Evolutionary conservation across 2,113 vertebrate genomes (phyloP), one percentile per base, ranked within the genome.

Genomic region (Poeciliopsis occidentalis): DNA sequence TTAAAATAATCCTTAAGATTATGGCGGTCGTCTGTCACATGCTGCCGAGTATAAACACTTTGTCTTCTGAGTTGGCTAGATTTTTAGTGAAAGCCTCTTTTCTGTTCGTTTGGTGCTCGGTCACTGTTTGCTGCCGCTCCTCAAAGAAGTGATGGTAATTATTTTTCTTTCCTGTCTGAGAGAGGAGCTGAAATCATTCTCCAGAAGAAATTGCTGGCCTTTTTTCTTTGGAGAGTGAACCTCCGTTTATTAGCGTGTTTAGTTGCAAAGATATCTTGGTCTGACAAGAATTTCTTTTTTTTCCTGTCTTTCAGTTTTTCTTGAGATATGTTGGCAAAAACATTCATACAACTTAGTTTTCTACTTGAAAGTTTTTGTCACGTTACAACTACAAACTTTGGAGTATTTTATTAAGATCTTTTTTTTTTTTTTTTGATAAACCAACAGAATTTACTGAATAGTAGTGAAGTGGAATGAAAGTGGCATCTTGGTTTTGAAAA

Each of bases 181-280:
- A 75, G 75, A 75, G 30, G 24, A 77, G 71, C 71, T 78, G 69
- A 89, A 83, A 74, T 91, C 75, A 75, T 86, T 79, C 83, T 73
- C 64, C 13, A 31, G 73, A 60, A 69, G 66, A 83, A 83, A 86
- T 83, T 64, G 66, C 81, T 79, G 69, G 64, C 69, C 69, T 83
- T 91, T 83, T 86, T 86, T 65, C 80, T 78, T 68, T 73, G 31
- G 31, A 67, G 60, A 79, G 76, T 71, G 73, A 83, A 86, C 75
- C 67, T 54, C 31, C 68, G 60, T 75, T 71, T 67, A 64, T 67
- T 71, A 31, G 12, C 64, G 71, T 41, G 12, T 64, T 78, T 34
- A 30, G 41, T 79, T 69, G 74, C 69, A 62, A 63, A 24, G 69
- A 19, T 72, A 31, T 67, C 41, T 75, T 61, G 41, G 22, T 11